A percentile compares a stretch with the other conserved stretches of the same genome.
Conservation (phyloP, 2,888 invertebrate genomes). For the Lutraria lutraria region DNA sequence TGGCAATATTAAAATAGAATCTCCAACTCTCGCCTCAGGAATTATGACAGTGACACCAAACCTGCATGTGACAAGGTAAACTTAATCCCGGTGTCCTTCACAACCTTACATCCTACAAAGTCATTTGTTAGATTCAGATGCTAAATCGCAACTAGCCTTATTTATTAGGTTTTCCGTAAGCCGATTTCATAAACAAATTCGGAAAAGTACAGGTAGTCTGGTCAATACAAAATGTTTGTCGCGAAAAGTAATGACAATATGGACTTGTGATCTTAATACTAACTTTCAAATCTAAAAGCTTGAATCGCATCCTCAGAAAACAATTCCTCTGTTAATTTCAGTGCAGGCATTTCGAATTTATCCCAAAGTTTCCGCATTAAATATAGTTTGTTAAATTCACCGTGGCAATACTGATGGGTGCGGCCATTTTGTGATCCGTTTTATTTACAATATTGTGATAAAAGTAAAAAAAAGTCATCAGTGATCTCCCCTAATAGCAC, state of each 20-base stretch:
- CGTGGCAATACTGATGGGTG: not conserved
- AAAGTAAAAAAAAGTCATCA: not conserved
- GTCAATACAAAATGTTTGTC: not conserved
- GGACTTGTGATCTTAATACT: not conserved
- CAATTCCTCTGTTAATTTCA: slow-evolving; percentile 6
- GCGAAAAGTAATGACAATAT: slow-evolving; percentile 8
- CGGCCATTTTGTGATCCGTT: not conserved
- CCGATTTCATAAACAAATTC: no score
- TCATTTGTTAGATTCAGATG: no score
- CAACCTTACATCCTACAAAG: no score
- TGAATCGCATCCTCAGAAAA: not conserved
- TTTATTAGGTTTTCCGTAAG: no score
- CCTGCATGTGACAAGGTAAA: no score
- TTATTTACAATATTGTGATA: not conserved
- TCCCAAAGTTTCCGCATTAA: not conserved
- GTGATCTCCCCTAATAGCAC: no score
- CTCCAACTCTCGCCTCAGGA: no score
- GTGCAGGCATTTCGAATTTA: not conserved
- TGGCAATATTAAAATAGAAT: no score
- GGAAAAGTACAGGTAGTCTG: no score
- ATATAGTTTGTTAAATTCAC: not conserved
- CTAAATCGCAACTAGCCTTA: no score
- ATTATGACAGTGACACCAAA: no score
- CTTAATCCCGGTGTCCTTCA: no score
- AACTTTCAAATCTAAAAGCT: not conserved